These are phyloP conservation scores for Boulengerochromis microlepis DNA, from an alignment of 2,113 vertebrate species.

Conservation along the genomic window DNA sequence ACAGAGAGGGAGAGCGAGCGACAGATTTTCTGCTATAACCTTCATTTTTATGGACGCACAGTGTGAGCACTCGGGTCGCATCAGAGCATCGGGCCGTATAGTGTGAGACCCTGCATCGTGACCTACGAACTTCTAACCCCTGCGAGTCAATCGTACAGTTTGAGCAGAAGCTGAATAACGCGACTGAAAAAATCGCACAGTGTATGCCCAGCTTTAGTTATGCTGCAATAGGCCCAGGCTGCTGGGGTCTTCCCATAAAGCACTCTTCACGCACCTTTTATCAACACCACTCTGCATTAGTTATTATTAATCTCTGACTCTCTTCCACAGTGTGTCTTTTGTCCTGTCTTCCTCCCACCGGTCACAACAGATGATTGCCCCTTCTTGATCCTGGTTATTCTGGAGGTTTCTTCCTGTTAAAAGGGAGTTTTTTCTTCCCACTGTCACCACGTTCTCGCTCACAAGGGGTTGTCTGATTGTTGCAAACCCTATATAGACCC, in stretches of 20 bases:
- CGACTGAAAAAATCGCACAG: too few relatives aligned
- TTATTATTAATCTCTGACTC: not conserved
- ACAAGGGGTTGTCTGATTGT: rapidly evolving
- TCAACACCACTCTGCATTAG: not conserved
- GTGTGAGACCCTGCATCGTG: too few relatives aligned
- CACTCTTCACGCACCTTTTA: not conserved
- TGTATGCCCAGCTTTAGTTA: too few relatives aligned
- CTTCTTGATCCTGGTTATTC: not conserved
- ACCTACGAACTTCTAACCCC: too few relatives aligned
- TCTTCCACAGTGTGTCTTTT: not conserved
- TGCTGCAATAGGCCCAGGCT: not conserved
- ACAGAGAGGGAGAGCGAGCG: too few relatives aligned
- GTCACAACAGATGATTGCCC: not conserved
- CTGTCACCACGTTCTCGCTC: not conserved
- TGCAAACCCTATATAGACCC: not conserved
- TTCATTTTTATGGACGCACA: too few relatives aligned
- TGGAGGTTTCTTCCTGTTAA: not conserved
- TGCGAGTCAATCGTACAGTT: too few relatives aligned
- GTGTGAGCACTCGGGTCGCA: too few relatives aligned
- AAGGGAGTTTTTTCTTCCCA: not conserved
- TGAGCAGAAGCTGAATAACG: too few relatives aligned
- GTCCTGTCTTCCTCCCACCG: rapidly evolving
- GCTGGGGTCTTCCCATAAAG: not conserved
- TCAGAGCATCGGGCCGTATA: too few relatives aligned
- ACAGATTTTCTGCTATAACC: too few relatives aligned